Base-by-base conservation (phyloP, 2,797 vertebrate genomes). In the Crypturellus tataupa region DNA sequence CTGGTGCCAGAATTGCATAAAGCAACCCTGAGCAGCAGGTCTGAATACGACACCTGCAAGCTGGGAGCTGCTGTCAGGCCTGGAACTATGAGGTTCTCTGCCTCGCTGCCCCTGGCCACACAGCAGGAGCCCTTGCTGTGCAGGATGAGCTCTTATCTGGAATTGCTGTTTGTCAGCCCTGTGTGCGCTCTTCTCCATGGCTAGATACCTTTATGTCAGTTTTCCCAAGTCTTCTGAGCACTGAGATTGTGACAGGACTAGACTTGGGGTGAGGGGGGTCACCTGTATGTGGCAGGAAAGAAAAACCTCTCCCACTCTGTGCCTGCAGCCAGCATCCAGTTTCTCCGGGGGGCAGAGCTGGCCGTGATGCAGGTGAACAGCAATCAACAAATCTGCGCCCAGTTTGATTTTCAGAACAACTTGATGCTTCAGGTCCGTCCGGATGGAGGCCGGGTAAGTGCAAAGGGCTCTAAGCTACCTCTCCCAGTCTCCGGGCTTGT, bases 361-460 rank as follows among this genome's bases (percentile, higher is more conserved):
- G 91, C 97, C 4, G 80, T 98, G 69, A 83, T 98, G 72, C 97
- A 98, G 51, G 62, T 96, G 81, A 97, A 29, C 91, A 97, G 80
- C 88, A 98, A 98, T 2, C 95, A 93, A 29, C 95, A 89, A 16
- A 9, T 97, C 51, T 98, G 98, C 2, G 87, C 97, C 56, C 94
- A 97, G 89, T 98, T 98, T 40, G 93, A 97, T 79, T 98, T 98
- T 87, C 97, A 96, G 85, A 97, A 97, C 94, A 87, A 16, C 23
- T 75, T 98, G 73, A 67, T 53, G 0, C 82, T 93, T 70, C 98
- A 97, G 77, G 82, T 95, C 68, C 88, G 94, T 62, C 91, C 96
- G 0, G 86, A 96, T 39, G 93, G 94, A 82, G 73, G 96, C 44
- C 87, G 94, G 97, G 98, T 98, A 71, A 98, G 98, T 93, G 18